Evolutionary conservation across 1,140 invertebrate species (phyloP).

Genomic region (Halesus radiatus): DNA sequence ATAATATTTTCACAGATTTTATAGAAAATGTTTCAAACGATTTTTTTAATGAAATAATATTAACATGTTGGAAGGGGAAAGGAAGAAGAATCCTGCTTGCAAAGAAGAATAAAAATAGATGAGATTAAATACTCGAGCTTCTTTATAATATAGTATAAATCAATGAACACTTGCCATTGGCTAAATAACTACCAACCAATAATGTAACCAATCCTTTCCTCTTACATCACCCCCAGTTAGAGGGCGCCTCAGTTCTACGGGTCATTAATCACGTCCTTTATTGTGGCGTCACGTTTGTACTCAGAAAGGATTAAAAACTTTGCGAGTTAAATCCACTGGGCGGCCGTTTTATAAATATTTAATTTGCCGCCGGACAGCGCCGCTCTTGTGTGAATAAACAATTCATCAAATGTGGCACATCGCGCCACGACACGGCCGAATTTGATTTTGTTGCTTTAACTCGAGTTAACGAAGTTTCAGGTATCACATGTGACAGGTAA

Average conservation of each 20-base stretch:
- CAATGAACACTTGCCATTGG: too few relatives aligned
- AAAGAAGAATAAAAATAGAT: too few relatives aligned
- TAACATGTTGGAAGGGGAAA: too few relatives aligned
- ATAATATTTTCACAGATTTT: too few relatives aligned
- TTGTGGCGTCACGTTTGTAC: conserved; percentile 34
- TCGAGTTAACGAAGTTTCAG: conserved; percentile 12
- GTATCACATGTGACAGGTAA: conserved; percentile 28
- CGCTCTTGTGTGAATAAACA: conserved; percentile 17
- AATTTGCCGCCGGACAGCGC: conserved; percentile 15
- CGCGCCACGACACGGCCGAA: not conserved
- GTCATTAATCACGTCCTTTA: conserved; percentile 40
- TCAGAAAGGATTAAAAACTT: conserved; percentile 42
- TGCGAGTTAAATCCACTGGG: conserved; percentile 3
- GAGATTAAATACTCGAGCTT: too few relatives aligned
- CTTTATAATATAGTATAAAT: too few relatives aligned
- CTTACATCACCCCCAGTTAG: not conserved
- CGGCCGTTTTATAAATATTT: conserved; percentile 34
- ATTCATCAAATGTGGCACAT: conserved; percentile 22
- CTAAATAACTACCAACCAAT: too few relatives aligned
- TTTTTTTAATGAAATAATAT: too few relatives aligned
- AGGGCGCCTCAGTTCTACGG: not conserved
- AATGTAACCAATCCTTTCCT: too few relatives aligned
- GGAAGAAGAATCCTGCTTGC: too few relatives aligned
- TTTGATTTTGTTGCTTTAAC: conserved; percentile 27
- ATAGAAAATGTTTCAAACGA: too few relatives aligned